Evolutionary conservation across 2,888 invertebrate species (phyloP), one percentile per base, ranked within the genome.

Genomic region (Tupiocoris notatus): DNA sequence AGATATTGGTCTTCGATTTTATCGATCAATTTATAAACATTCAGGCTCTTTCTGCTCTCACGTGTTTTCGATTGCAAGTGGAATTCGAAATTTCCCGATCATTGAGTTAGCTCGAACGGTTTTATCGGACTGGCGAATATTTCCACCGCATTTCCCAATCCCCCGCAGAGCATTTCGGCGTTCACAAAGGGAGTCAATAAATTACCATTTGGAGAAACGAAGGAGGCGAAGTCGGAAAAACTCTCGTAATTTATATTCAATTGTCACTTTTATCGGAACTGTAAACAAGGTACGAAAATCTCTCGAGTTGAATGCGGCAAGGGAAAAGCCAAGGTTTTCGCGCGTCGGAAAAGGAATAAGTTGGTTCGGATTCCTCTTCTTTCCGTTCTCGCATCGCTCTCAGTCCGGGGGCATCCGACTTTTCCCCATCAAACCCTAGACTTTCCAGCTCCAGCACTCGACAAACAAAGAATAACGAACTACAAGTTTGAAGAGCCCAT

Each of bases 391-490:
- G 39, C 3, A 12, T 3, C 39, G 6, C 12, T 39, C n/a, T n/a
- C n/a, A n/a, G n/a, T n/a, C n/a, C n/a, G n/a, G n/a, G n/a, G n/a
- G n/a, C n/a, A n/a, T n/a, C n/a, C n/a, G n/a, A n/a, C 12, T 39
- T 39, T 39, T 39, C 39, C 12, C 39, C 39, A 39, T 39, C 39
- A 12, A 39, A 39, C 39, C 39, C 39, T 12, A 39, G 6, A 39
- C 39, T 39, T 39, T 39, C 39, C 6, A 39, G 25, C 1, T 24
- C 24, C 12, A 20, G 66, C 66, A 54, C 66, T 67, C 23, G 67
- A 67, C 67, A 67, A 67, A 67, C 67, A 67, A 67, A 22, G 67
- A 54, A 67, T 67, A 67, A 67, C 67, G 67, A 67, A 67, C 39
- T 65, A 56, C 67, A 57, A 67, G 67, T 67, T 67, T 67, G 67